Conservation (phyloP, 2,888 invertebrate species). For the Drosophila meridiana region DNA sequence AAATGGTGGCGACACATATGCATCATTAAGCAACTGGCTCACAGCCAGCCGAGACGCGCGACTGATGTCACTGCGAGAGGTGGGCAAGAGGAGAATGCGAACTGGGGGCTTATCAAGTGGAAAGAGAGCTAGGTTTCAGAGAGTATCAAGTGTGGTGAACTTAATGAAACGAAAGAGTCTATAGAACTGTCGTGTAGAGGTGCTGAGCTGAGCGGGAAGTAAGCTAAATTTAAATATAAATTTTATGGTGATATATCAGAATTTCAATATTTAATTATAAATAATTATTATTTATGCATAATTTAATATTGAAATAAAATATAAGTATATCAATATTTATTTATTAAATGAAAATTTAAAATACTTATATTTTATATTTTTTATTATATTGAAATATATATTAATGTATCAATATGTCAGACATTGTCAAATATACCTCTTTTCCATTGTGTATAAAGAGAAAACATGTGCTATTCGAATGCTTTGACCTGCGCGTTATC, state of each 20-base stretch:
- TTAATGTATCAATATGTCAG: not conserved
- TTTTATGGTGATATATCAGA: not conserved
- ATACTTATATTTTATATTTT: no score
- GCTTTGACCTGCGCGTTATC: constrained; percentile 9
- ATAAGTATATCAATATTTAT: not conserved
- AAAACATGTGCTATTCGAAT: not conserved
- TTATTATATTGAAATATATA: not conserved
- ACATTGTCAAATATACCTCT: not conserved
- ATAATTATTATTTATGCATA: no score
- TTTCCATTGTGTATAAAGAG: not conserved
- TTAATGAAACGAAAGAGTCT: no score
- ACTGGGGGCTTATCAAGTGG: not conserved
- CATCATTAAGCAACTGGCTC: constrained; percentile 71
- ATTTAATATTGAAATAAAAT: not conserved
- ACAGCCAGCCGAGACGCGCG: constrained; percentile 51
- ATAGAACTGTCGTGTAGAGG: not conserved
- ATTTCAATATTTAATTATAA: no score
- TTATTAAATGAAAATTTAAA: not conserved
- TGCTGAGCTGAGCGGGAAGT: not conserved
- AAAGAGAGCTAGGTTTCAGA: not conserved
- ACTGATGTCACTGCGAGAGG: constrained; percentile 11
- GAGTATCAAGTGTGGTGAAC: not conserved
- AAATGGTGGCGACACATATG: constrained; percentile 71
- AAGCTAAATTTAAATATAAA: no score
- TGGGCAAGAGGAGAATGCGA: not conserved